Evolutionary conservation across 2,113 vertebrate species (phyloP), one percentile per base, ranked within the genome.

Genomic region (Datnioides undecimradiatus): DNA sequence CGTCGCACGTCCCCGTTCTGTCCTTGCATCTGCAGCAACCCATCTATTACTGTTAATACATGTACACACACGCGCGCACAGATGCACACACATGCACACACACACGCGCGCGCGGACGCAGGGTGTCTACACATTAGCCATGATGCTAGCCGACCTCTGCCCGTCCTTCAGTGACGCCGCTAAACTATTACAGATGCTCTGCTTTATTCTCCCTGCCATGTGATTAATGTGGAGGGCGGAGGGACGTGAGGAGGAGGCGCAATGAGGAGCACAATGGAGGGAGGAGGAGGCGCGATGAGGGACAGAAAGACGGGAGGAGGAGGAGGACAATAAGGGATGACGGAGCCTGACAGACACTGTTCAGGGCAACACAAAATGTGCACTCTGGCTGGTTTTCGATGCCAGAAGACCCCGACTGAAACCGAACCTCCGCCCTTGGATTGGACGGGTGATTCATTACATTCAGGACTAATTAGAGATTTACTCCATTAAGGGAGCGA

Each of bases 11-110:
- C 92, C 94, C 91, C 73, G 77, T 93, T 93, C 92, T 94, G 92
- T 94, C 94, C 93, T 94, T 93, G 91, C 54, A 45, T 86, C 88
- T 84, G 84, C 85, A 85, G 85, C 77, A 90, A 76, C 83, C 80
- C 88, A 94, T 94, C 85, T 92, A 92, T 95, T 93, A 94, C 87
- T 36, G 79, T 89, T 91, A 88, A 91, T 70, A 84, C 75, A 76
- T 76, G 66, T 48, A 63, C 49, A 70, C 75, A 76, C 69, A 78
- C 63, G 63, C 54, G 34, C 74, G 49, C 69, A 31, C 75, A 31
- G 51, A 40, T 25, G 9, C 58, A 48, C 64, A 17, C 76, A 65
- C 64, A 62, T 71, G 25, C 76, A 51, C 62, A 33, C 54, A 67
- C 52, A 34, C 57, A 57, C 33, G 3, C 29, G 16, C 19, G 8